Conservation (phyloP, 2,113 vertebrate species). For the Cyphomyrus plagiostoma region DNA sequence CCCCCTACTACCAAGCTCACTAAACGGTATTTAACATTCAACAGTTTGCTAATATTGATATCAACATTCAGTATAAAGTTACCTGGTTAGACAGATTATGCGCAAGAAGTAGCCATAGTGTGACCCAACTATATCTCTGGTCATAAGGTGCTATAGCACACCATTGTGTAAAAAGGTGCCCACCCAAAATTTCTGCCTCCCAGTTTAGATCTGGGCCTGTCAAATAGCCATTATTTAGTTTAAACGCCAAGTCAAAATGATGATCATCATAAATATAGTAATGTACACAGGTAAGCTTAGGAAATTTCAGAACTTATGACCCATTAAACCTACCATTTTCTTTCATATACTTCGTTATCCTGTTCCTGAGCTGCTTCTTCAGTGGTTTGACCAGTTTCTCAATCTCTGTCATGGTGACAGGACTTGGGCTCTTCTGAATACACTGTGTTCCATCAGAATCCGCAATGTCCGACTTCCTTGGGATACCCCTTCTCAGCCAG, state of each 20-base stretch:
- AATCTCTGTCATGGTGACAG: conserved; percentile 23
- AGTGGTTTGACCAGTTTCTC: conserved; percentile 41
- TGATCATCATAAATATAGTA: not conserved
- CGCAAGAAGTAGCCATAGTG: not conserved
- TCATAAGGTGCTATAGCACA: not conserved
- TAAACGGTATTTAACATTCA: no score
- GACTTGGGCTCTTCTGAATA: conserved; percentile 29
- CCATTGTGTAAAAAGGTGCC: not conserved
- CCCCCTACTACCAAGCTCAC: no score
- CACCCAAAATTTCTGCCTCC: not conserved
- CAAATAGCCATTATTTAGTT: not conserved
- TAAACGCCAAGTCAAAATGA: not conserved
- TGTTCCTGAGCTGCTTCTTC: conserved; percentile 38
- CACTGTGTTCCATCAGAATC: conserved; percentile 19
- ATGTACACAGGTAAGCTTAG: not conserved
- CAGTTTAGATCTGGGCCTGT: not conserved
- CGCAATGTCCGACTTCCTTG: conserved; percentile 18
- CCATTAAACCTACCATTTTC: conserved; percentile 36
- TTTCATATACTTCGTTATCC: conserved; percentile 41
- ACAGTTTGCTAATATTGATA: no score
- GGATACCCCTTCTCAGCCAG: conserved; percentile 5
- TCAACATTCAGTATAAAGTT: no score
- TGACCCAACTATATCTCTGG: not conserved
- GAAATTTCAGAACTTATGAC: not conserved
- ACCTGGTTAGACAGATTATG: no score